Conservation (phyloP, 2,113 vertebrate species). For the Oryzias curvinotus region DNA sequence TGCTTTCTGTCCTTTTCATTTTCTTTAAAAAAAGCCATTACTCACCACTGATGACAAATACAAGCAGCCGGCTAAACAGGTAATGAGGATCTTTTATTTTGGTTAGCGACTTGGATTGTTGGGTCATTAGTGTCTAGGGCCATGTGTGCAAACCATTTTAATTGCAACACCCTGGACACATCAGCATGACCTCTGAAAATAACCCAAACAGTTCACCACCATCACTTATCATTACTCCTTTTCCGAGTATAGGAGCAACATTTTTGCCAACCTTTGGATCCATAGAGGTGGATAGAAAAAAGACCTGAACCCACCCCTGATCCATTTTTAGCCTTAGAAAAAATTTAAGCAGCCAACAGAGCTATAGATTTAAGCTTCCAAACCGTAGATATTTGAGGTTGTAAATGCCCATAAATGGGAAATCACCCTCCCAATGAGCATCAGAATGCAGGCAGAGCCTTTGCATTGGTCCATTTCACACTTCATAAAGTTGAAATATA, state of each 20-base stretch:
- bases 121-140: slow-evolving; percentile 53
- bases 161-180: slow-evolving; percentile 67
- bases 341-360: slow-evolving; percentile 44
- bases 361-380: slow-evolving; percentile 52
- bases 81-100: slow-evolving; percentile 69
- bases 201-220: slow-evolving; percentile 53
- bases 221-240: slow-evolving; percentile 56
- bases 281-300: slow-evolving; percentile 30
- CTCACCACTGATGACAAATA: slow-evolving; percentile 33
- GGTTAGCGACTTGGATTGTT: slow-evolving; percentile 62
- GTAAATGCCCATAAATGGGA: slow-evolving; percentile 61
- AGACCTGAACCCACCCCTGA: slow-evolving; percentile 49
- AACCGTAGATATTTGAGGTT: slow-evolving; percentile 42
- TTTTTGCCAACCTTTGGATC: slow-evolving; percentile 40
- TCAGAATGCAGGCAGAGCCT: slow-evolving; percentile 36
- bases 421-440: slow-evolving; percentile 62
- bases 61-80: slow-evolving; percentile 45
- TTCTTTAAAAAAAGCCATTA: slow-evolving; percentile 3
- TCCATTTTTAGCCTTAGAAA: slow-evolving; percentile 42
- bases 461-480: slow-evolving; percentile 68
- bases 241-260: slow-evolving; percentile 41
- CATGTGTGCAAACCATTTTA: slow-evolving; percentile 58
- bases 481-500: slow-evolving; percentile 67
- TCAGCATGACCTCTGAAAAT: slow-evolving; percentile 49
- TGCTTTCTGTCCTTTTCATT: slow-evolving; percentile 12